phyloP scores from a whole-genome alignment of 2,888 invertebrate genomes.

The Andrena haemorrhoa region DNA sequence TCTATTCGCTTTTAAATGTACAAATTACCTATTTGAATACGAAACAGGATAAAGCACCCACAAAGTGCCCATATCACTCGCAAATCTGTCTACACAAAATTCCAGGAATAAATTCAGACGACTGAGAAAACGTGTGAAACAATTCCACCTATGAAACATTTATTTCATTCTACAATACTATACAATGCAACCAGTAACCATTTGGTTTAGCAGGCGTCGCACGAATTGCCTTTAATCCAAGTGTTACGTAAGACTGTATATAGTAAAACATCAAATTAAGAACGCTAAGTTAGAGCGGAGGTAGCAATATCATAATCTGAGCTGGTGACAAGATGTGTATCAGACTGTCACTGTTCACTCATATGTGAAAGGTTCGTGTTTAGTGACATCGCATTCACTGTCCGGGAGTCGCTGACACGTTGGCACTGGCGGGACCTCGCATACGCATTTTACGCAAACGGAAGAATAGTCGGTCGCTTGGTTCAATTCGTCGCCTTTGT shows the following conservation, averaged over 20 bases:
- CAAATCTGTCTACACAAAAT: too few relatives aligned
- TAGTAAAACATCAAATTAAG: too few relatives aligned
- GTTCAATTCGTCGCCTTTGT: background rate
- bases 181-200: too few relatives aligned
- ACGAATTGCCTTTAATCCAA: too few relatives aligned
- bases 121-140: background rate
- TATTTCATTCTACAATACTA: too few relatives aligned
- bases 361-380: background rate
- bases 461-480: conserved; percentile 39
- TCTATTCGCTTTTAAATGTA: too few relatives aligned
- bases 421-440: background rate
- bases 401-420: background rate
- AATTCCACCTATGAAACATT: background rate
- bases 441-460: background rate
- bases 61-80: too few relatives aligned
- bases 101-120: background rate
- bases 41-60: too few relatives aligned
- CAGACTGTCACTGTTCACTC: background rate
- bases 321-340: background rate
- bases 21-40: too few relatives aligned
- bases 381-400: background rate
- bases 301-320: background rate
- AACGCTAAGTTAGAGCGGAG: too few relatives aligned
- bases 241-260: too few relatives aligned
- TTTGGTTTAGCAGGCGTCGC: too few relatives aligned